These are phyloP conservation scores for Drosophila mulleri DNA, from an alignment of 2,888 invertebrate genomes.

Conservation along the genomic window DNA sequence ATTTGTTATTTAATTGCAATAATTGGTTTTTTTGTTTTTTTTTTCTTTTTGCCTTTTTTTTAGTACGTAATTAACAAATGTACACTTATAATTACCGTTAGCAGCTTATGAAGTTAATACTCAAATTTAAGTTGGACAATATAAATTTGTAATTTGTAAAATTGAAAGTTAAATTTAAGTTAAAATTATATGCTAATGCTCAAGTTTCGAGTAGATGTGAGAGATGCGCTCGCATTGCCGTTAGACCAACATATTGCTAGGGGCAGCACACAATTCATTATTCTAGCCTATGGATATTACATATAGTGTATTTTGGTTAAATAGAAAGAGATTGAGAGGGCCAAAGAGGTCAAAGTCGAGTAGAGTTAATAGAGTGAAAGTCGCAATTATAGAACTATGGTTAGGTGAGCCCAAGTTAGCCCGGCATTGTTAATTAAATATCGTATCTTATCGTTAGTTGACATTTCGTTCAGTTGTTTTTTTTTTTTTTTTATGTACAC, in stretches of 20 bases:
- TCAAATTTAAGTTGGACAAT: conserved; percentile 43
- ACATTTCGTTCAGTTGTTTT: conserved; percentile 40
- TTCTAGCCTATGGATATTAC: conserved; percentile 74
- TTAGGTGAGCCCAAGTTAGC: conserved; percentile 2
- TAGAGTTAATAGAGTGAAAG: conserved; percentile 28
- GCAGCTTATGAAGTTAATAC: conserved; percentile 50
- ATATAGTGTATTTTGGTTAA: conserved; percentile 27
- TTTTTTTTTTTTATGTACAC: conserved; percentile 38
- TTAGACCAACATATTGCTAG: conserved; percentile 39
- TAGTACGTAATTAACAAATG: conserved; percentile 73
- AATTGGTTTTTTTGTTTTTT: conserved; percentile 26
- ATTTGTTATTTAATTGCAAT: conserved; percentile 50
- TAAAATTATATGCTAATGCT: conserved; percentile 34
- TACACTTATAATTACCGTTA: conserved; percentile 71
- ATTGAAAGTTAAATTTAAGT: conserved; percentile 30
- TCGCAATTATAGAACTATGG: conserved; percentile 13
- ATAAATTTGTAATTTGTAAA: conserved; percentile 33
- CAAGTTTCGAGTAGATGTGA: conserved; percentile 37
- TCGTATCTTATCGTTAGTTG: conserved; percentile 30
- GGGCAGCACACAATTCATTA: conserved; percentile 71
- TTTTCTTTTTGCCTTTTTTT: conserved; percentile 1
- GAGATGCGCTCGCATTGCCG: conserved; percentile 39
- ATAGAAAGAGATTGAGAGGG: conserved; percentile 39
- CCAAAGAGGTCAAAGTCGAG: conserved; percentile 31
- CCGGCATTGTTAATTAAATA: conserved; percentile 18